A percentile compares a stretch with the other conserved stretches of the same genome.
phyloP scores from a whole-genome alignment of 2,888 invertebrate genomes.

The Heliconius charithonia region DNA sequence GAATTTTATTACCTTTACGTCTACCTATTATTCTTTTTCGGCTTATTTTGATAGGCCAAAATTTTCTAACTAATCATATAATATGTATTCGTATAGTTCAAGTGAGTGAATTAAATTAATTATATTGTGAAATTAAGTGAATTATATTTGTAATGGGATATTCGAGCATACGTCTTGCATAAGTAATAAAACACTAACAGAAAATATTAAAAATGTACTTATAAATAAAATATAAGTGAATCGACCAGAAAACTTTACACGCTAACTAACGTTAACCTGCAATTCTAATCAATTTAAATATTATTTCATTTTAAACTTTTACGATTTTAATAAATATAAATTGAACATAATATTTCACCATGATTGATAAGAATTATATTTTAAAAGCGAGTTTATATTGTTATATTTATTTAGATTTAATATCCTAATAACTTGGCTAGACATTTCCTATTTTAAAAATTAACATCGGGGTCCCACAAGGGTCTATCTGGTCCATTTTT shows the following conservation, averaged over 20 bases:
- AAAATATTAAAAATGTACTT: not conserved
- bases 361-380: not conserved
- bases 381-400: not conserved
- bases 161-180: not conserved
- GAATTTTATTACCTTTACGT: too few species aligned
- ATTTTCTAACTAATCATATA: too few species aligned
- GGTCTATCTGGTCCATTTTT: too few species aligned
- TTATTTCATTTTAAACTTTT: not conserved
- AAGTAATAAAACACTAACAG: not conserved
- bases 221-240: not conserved
- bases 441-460: too few species aligned
- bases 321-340: not conserved
- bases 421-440: too few species aligned
- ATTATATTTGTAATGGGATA: not conserved
- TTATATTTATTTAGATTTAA: too few species aligned
- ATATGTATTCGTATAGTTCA: too few species aligned
- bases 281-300: slow-evolving; percentile 9
- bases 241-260: not conserved
- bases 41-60: too few species aligned
- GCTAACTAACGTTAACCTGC: not conserved
- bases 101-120: too few species aligned
- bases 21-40: too few species aligned
- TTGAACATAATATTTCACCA: slow-evolving; percentile 2
- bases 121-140: too few species aligned
- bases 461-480: too few species aligned